Evolutionary conservation across 2,113 vertebrate species (phyloP).

Genomic region (Illadopsis cleaveri): DNA sequence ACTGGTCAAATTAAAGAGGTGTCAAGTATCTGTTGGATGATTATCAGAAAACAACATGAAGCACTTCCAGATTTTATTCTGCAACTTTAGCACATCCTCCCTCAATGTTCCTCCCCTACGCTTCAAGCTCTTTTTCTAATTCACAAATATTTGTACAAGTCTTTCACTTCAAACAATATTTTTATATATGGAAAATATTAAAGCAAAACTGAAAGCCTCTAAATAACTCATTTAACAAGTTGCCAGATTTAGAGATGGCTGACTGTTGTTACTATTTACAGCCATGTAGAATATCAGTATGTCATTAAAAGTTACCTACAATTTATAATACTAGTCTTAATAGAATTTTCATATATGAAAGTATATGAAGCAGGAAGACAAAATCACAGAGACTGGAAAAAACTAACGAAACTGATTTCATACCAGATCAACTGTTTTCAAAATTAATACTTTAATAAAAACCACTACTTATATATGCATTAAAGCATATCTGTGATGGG

Average conservation of each 20-base stretch:
- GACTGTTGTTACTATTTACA: constrained; percentile 44
- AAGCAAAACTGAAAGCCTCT: constrained; percentile 67
- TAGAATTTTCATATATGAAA: neutral
- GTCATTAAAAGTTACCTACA: neutral
- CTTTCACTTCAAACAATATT: neutral
- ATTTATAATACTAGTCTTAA: neutral
- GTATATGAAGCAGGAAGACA: neutral
- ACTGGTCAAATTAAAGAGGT: constrained; percentile 55
- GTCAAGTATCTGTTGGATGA: constrained; percentile 55
- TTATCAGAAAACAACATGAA: constrained; percentile 55
- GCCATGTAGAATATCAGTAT: neutral
- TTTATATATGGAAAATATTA: constrained; percentile 7
- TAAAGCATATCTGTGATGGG: neutral
- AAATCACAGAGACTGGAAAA: neutral
- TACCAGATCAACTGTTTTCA: neutral
- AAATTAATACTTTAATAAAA: neutral
- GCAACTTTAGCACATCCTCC: constrained; percentile 5
- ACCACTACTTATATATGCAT: fast-evolving
- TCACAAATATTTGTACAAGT: neutral
- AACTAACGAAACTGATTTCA: neutral
- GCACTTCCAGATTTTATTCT: constrained; percentile 15
- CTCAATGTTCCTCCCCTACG: neutral
- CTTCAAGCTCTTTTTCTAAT: neutral
- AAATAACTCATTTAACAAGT: constrained; percentile 58
- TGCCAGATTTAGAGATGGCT: constrained; percentile 29